Base-by-base conservation (phyloP, 2,113 vertebrate genomes). In the Malurus alboscapulatus region DNA sequence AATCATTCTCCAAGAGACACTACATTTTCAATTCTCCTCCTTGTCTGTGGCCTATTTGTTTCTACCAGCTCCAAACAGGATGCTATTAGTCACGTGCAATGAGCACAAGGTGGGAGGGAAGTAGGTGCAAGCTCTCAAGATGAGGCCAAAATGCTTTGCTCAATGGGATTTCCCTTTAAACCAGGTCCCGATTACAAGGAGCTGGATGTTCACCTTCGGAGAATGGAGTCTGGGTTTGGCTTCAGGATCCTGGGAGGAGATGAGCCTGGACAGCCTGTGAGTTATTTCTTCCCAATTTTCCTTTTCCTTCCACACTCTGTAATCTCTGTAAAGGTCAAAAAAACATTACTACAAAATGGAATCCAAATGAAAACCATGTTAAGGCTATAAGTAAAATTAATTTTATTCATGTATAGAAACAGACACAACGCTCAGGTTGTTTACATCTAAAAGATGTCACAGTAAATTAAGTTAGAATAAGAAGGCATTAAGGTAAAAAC, bases 191-290 rank as follows among this genome's bases (percentile, higher is more conserved):
- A 99, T 94, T 99, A 98, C 97, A 99, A 99, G 95, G 99, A 99
- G 92, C 94, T 99, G 85, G 99, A 99, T 97, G 99, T 99, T 95
- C 98, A 99, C 92, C 98, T 99, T 97, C 98, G 98, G 81, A 98
- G 99, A 85, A 99, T 99, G 98, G 99, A 99, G 96, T 99, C 99
- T 68, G 99, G 99, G 53, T 99, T 99, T 92, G 99, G 99, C 68
- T 99, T 99, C 98, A 98, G 99, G 93, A 99, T 99, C 94, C 98
- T 99, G 69, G 99, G 99, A 81, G 99, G 99, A 96, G 99, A 99
- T 91, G 99, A 99, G 97, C 99, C 99, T 45, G 99, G 99, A 92
- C 99, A 99, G 96, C 99, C 99, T 97, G 99, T 99, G 97, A 99
- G 99, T 99, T 59, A 58, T 94, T 90, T 72, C 42, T 50, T 80